Percentiles rank a stretch among this genome's conserved stretches.
These are phyloP conservation scores for Salmo trutta DNA, from an alignment of 2,797 vertebrate genomes.

Conservation along the genomic window DNA sequence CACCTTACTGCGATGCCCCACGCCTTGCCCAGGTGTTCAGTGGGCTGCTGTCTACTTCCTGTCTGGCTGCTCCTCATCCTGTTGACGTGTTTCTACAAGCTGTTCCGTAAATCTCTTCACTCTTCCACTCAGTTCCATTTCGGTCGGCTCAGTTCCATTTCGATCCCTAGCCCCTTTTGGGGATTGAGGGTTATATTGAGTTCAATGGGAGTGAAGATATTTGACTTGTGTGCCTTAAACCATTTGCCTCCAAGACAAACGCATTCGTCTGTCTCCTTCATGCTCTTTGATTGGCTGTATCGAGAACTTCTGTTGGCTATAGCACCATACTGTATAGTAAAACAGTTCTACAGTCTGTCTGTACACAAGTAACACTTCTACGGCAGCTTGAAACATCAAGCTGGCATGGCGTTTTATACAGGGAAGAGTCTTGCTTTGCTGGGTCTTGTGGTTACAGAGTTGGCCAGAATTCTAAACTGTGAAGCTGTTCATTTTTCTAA, in stretches of 20 bases:
- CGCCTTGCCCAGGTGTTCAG: constrained; percentile 8
- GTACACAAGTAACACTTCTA: not conserved
- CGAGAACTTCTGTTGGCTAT: not conserved
- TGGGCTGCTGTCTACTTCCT: not conserved
- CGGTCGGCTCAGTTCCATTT: not conserved
- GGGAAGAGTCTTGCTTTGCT: not conserved
- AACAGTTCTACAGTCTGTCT: not conserved
- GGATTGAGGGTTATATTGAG: not conserved
- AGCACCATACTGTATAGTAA: not conserved
- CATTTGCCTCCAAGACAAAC: not conserved
- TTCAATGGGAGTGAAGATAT: constrained; percentile 63
- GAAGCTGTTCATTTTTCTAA: not conserved
- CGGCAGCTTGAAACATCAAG: not conserved
- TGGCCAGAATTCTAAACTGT: not conserved
- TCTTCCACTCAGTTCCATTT: constrained; percentile 30
- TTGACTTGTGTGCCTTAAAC: constrained; percentile 3
- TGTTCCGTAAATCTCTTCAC: constrained; percentile 62
- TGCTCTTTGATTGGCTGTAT: not conserved
- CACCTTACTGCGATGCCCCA: not conserved
- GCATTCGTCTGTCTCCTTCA: not conserved
- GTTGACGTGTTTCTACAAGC: not conserved
- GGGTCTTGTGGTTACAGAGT: not conserved
- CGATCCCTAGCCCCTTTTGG: not conserved
- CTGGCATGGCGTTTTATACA: not conserved
- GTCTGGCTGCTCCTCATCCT: not conserved